Evolutionary conservation across 1,140 invertebrate genomes (phyloP).

Genomic region (Diachasmimorpha longicaudata): DNA sequence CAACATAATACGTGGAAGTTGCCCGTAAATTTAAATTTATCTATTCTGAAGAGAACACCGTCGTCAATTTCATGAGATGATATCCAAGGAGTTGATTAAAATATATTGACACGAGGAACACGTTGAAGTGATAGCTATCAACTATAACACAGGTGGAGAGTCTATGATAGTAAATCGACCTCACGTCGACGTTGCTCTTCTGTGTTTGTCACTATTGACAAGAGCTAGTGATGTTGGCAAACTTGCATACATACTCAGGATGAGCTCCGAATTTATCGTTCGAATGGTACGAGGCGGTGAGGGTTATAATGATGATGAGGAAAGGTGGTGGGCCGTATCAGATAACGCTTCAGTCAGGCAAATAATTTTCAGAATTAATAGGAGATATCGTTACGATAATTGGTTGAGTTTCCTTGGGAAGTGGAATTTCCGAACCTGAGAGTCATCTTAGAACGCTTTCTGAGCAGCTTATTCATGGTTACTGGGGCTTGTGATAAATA

Average conservation of each 20-base stretch:
- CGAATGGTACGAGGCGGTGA: neutral
- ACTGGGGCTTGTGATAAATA: no score
- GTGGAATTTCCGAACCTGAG: neutral
- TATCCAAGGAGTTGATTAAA: no score
- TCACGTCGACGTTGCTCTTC: neutral
- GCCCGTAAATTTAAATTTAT: no score
- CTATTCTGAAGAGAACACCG: no score
- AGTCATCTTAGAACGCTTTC: no score
- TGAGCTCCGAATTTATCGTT: neutral
- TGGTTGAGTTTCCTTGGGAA: neutral
- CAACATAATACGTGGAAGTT: no score
- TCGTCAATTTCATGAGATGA: no score
- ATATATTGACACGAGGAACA: no score
- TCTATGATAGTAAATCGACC: neutral
- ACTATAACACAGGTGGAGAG: neutral
- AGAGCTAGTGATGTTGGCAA: neutral
- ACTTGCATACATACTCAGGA: neutral
- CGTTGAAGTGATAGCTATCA: no score
- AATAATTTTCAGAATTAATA: neutral
- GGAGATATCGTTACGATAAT: neutral
- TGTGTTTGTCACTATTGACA: neutral
- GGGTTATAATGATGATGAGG: neutral
- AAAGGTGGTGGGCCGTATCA: neutral
- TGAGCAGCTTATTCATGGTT: no score
- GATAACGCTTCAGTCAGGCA: neutral